These are phyloP conservation scores for Glandiceps talaboti DNA, from an alignment of 53 echinoderm and acorn worm species.

Conservation along the genomic window DNA sequence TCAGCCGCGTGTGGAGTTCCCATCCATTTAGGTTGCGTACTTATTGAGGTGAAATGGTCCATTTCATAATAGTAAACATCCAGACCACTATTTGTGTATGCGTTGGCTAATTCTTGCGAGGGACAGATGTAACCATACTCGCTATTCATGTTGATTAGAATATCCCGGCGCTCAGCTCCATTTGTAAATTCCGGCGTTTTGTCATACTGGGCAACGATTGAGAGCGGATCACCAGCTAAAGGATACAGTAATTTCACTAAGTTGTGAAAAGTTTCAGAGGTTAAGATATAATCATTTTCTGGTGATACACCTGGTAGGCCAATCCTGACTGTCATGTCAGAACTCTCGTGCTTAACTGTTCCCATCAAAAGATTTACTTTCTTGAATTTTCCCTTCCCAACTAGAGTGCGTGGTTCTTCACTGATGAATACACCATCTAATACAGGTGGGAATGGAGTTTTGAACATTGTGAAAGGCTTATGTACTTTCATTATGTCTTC, in stretches of 20 bases:
- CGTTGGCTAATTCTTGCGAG: background rate
- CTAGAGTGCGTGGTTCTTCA: constrained; percentile 33
- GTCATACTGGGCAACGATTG: background rate
- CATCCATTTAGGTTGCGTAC: constrained; percentile 92
- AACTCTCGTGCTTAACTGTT: background rate
- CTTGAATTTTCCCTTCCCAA: background rate
- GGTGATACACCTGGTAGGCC: background rate
- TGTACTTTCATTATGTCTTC: constrained; percentile 45
- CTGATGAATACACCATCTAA: constrained; percentile 69
- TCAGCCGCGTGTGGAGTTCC: constrained; percentile 90
- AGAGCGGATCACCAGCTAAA: background rate
- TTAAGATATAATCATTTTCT: background rate
- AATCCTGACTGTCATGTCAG: background rate
- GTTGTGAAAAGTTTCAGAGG: background rate
- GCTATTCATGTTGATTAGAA: background rate
- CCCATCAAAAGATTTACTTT: background rate
- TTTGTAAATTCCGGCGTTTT: background rate
- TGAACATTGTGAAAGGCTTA: constrained; percentile 35
- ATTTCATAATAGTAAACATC: constrained; percentile 61
- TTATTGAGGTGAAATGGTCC: constrained; percentile 33
- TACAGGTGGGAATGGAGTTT: constrained; percentile 78
- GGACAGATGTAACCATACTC: background rate
- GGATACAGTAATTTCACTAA: background rate
- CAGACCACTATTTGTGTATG: background rate
- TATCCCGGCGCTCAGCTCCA: background rate